Evolutionary conservation across 2,113 vertebrate genomes (phyloP).

Genomic region (Capreolus pygargus): DNA sequence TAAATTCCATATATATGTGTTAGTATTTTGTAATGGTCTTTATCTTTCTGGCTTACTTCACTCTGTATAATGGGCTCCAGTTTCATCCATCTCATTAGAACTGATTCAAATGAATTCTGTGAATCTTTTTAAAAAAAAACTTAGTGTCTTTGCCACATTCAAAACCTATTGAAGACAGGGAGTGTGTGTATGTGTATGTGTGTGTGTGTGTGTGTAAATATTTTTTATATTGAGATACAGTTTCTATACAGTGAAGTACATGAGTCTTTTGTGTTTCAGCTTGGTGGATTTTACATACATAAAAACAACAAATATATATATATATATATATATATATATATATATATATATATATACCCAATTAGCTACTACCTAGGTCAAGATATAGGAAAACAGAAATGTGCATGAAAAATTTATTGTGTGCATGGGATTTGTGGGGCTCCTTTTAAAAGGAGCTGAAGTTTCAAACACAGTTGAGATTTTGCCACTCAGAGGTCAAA

Average conservation of each 20-base stretch:
- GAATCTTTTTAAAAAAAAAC: background rate
- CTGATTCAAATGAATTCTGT: too few species aligned
- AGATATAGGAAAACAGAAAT: slow-evolving; percentile 33
- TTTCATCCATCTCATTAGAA: too few species aligned
- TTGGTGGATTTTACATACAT: background rate
- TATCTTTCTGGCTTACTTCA: too few species aligned
- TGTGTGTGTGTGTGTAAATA: background rate
- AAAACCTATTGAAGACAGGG: background rate
- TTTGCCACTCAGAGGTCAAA: slow-evolving; percentile 23
- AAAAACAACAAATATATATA: background rate
- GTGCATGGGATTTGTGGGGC: background rate
- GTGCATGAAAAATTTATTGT: background rate
- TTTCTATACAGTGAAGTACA: slow-evolving; percentile 1
- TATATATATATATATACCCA: background rate
- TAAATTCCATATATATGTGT: too few species aligned
- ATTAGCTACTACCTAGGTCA: background rate
- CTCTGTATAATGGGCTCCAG: too few species aligned
- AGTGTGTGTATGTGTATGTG: background rate
- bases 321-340: background rate
- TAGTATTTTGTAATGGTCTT: too few species aligned
- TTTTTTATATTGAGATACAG: background rate
- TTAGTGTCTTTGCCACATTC: background rate
- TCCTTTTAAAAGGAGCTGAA: background rate
- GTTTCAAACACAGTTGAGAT: slow-evolving; percentile 25
- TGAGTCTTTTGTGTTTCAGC: background rate